Evolutionary conservation across 2,797 vertebrate species (phyloP).

Genomic region (Pseudomugil gertrudae): DNA sequence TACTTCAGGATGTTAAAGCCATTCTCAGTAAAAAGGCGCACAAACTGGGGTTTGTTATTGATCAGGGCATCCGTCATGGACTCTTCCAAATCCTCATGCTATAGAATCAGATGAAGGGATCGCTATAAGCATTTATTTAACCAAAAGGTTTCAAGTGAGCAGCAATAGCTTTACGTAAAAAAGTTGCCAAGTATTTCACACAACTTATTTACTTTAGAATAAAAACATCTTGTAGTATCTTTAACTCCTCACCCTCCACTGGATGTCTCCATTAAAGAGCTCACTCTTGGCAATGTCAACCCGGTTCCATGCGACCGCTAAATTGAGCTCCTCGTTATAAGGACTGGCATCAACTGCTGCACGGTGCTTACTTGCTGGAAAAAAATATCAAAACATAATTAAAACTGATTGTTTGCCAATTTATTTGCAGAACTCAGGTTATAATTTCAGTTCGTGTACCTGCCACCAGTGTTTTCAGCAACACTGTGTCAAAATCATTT

Average conservation of each 20-base stretch:
- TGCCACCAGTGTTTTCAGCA: slow-evolving; percentile 88
- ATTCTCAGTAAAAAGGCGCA: slow-evolving; percentile 89
- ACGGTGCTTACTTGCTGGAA: slow-evolving; percentile 84
- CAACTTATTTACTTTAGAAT: not conserved
- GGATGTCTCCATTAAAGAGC: slow-evolving; percentile 89
- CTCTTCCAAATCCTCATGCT: slow-evolving; percentile 87
- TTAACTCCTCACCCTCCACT: slow-evolving; percentile 83
- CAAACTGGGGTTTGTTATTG: slow-evolving; percentile 89
- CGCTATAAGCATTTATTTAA: not conserved
- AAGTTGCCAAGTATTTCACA: not conserved
- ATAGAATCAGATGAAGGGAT: not conserved
- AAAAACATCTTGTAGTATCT: not conserved
- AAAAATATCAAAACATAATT: slow-evolving; percentile 1
- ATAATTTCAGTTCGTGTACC: slow-evolving; percentile 67
- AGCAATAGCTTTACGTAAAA: not conserved
- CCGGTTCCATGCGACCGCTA: slow-evolving; percentile 92
- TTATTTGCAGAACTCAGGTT: not conserved
- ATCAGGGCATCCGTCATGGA: slow-evolving; percentile 89
- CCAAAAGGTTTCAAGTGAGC: not conserved
- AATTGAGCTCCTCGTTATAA: slow-evolving; percentile 87
- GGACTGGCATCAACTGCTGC: slow-evolving; percentile 70
- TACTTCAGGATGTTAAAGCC: slow-evolving; percentile 88
- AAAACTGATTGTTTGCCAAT: accelerated
- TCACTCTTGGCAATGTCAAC: slow-evolving; percentile 93
- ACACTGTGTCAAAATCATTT: slow-evolving; percentile 90